These are phyloP conservation scores for Chitala chitala DNA, from an alignment of 2,113 vertebrate genomes.

Conservation along the genomic window DNA sequence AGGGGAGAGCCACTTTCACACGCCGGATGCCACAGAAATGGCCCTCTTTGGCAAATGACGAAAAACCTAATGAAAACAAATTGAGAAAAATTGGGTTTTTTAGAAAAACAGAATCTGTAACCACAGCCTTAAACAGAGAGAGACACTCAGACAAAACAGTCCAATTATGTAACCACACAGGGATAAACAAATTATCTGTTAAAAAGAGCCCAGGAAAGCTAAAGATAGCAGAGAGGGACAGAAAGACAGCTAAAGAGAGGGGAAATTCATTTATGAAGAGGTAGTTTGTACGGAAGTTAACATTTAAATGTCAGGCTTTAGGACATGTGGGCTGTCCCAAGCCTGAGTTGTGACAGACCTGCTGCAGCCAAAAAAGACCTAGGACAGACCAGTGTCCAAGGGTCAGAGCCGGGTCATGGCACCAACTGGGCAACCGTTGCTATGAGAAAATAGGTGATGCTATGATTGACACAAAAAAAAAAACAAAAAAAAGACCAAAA, in stretches of 20 bases:
- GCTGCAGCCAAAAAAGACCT: too few relatives aligned
- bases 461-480: too few relatives aligned
- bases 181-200: background rate
- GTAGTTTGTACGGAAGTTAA: background rate
- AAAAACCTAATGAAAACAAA: background rate
- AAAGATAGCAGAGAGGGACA: background rate
- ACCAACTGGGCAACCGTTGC: too few relatives aligned
- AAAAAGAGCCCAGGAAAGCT: background rate
- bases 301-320: background rate
- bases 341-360: background rate
- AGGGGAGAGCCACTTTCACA: too few relatives aligned
- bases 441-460: background rate
- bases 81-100: background rate
- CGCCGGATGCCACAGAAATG: too few relatives aligned
- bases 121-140: background rate
- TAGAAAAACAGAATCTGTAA: background rate
- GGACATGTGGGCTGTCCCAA: background rate
- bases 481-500: background rate
- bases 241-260: background rate
- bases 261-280: background rate
- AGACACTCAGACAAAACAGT: background rate
- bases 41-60: background rate
- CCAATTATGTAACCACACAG: conserved; percentile 4
- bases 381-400: too few relatives aligned
- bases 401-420: too few relatives aligned